A percentile compares a stretch with the other conserved stretches of the same genome.
phyloP scores from a whole-genome alignment of 2,797 vertebrate species.

The Netta rufina region DNA sequence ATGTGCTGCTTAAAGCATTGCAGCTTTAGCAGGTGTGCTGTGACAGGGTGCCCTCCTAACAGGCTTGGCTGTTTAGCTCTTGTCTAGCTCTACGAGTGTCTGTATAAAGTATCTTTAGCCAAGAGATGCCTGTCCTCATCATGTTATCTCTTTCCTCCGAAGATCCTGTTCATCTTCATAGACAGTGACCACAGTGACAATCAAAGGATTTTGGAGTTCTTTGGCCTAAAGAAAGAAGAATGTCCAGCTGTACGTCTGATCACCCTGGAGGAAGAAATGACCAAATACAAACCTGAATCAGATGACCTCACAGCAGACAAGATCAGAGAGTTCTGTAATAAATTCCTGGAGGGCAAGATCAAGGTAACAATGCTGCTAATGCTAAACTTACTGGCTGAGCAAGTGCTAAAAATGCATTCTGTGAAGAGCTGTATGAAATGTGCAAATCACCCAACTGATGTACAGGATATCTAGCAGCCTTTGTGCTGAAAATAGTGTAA shows the following conservation, averaged over 20 bases:
- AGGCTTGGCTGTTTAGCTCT: background rate
- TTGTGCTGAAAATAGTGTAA: background rate
- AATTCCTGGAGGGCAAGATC: constrained; percentile 92
- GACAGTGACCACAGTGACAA: constrained; percentile 95
- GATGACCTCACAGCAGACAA: constrained; percentile 88
- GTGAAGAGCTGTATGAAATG: background rate
- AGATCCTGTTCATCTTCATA: constrained; percentile 99
- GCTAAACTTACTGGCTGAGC: background rate
- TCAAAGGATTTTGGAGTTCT: constrained; percentile 98
- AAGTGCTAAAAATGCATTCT: background rate
- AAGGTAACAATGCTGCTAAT: constrained; percentile 81
- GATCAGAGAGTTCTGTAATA: constrained; percentile 88
- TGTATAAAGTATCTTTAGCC: background rate
- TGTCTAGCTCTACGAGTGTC: rapidly evolving
- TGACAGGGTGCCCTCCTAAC: background rate
- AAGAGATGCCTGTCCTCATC: background rate
- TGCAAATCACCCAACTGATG: background rate
- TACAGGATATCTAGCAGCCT: background rate
- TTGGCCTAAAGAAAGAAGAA: constrained; percentile 96
- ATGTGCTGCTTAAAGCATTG: background rate
- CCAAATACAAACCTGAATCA: constrained; percentile 93
- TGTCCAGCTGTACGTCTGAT: constrained; percentile 96
- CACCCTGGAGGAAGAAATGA: constrained; percentile 98
- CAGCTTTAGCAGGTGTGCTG: background rate
- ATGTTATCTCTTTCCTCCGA: background rate